phyloP scores from a whole-genome alignment of 2,888 invertebrate genomes.

The Heliconius ethilla region DNA sequence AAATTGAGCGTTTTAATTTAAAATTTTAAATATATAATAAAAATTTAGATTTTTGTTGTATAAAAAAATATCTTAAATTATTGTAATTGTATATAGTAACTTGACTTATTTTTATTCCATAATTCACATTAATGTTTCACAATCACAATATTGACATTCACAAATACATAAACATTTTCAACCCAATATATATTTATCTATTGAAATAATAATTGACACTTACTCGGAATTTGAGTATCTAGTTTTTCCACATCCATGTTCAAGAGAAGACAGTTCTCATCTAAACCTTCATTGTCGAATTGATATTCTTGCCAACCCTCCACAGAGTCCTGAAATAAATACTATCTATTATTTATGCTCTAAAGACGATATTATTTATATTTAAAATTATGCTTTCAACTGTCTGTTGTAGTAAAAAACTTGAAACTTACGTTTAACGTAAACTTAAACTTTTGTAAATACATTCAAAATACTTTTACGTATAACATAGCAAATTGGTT shows the following conservation, averaged over 20 bases:
- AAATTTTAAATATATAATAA: no score
- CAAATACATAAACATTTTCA: background rate
- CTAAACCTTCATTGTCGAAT: slow-evolving; percentile 69
- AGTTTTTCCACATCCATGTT: slow-evolving; percentile 74
- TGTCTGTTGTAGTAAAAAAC: no score
- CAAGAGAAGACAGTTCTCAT: slow-evolving; percentile 75
- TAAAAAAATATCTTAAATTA: no score
- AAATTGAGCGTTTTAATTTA: no score
- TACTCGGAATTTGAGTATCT: slow-evolving; percentile 50
- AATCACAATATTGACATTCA: slow-evolving; percentile 4
- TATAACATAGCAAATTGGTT: background rate
- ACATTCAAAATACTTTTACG: no score
- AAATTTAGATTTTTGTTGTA: no score
- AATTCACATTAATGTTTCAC: background rate
- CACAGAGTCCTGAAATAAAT: slow-evolving; percentile 64
- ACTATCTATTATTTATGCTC: no score
- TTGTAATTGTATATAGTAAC: no score
- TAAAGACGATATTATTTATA: no score
- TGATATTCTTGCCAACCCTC: slow-evolving; percentile 77
- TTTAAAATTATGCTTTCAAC: no score
- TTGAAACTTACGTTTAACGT: slow-evolving; percentile 1
- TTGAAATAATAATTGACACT: slow-evolving; percentile 30
- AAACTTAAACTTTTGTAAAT: no score
- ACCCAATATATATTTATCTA: background rate
- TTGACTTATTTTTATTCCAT: background rate